phyloP scores from a whole-genome alignment of 2,888 invertebrate genomes.

The Cataglyphis altisquamis region DNA sequence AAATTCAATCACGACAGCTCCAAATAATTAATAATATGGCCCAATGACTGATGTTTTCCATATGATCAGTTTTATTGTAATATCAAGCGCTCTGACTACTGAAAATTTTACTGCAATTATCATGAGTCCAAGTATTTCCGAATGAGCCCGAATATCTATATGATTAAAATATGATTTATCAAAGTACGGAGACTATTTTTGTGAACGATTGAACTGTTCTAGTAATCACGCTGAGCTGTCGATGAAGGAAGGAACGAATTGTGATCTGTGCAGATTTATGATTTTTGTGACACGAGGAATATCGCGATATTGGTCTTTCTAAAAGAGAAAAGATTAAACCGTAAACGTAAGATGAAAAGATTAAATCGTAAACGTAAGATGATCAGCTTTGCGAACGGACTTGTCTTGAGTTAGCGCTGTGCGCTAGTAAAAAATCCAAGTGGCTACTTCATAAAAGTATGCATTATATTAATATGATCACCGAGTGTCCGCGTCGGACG shows the following conservation, averaged over 20 bases:
- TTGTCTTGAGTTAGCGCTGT: conserved; percentile 54
- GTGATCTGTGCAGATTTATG: conserved; percentile 23
- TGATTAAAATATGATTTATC: conserved; percentile 22
- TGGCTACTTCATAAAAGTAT: conserved; percentile 58
- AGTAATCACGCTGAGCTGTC: conserved; percentile 36
- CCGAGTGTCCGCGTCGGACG: conserved; percentile 46
- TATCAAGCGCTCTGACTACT: background rate
- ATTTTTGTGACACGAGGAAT: conserved; percentile 7
- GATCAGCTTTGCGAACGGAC: conserved; percentile 37
- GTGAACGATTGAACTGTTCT: conserved; percentile 8
- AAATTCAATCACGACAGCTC: conserved; percentile 34
- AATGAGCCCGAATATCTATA: background rate
- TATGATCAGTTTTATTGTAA: conserved; percentile 18
- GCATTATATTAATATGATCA: conserved; percentile 53
- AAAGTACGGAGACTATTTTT: conserved; percentile 6
- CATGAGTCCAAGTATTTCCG: background rate
- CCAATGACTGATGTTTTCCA: conserved; percentile 13
- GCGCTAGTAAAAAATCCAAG: conserved; percentile 47
- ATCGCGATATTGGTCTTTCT: conserved; percentile 1
- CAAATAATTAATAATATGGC: conserved; percentile 20
- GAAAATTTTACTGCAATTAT: conserved; percentile 10
- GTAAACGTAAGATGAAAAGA: conserved; percentile 27
- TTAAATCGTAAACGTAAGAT: conserved; percentile 18
- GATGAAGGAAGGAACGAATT: conserved; percentile 29
- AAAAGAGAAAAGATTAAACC: conserved; percentile 4